Evolutionary conservation across 2,797 vertebrate genomes (phyloP), one percentile per base, ranked within the genome.

Genomic region (Podarcis lilfordi): DNA sequence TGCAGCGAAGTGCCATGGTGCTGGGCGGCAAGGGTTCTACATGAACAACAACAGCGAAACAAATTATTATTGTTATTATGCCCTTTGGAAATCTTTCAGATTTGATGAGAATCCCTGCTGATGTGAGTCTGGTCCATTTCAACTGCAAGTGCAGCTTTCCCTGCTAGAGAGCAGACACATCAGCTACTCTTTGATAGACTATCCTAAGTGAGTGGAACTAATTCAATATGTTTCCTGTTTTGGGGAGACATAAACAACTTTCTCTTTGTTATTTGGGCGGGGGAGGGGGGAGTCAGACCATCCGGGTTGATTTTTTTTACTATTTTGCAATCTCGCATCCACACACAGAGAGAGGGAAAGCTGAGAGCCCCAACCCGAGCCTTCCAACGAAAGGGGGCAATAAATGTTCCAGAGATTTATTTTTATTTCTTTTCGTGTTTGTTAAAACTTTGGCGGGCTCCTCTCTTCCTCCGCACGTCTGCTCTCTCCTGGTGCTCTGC

Each of bases 351-450:
- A 92, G 91, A 91, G 90, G 89, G 94, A 95, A 94, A 91, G 91
- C 92, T 90, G 90, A 92, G 89, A 91, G 71, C 92, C 91, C 94
- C 93, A 89, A 90, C 93, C 94, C 95, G 95, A 92, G 93, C 92
- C 90, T 94, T 96, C 94, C 94, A 95, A 93, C 91, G 84, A 93
- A 83, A 74, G 89, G 92, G 95, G 94, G 94, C 96, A 97, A 97
- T 96, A 96, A 96, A 95, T 89, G 91, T 94, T 96, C 93, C 89
- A 29, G 94, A 96, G 96, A 97, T 97, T 97, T 97, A 97, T 97
- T 97, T 97, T 97, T 96, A 97, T 97, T 97, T 95, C 91, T 92
- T 94, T 95, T 95, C 89, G 92, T 97, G 96, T 97, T 97, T 97
- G 97, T 95, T 97, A 96, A 55, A 97, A 97, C 95, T 94, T 94